Conservation (phyloP, 2,113 vertebrate species). For the Siniperca chuatsi region DNA sequence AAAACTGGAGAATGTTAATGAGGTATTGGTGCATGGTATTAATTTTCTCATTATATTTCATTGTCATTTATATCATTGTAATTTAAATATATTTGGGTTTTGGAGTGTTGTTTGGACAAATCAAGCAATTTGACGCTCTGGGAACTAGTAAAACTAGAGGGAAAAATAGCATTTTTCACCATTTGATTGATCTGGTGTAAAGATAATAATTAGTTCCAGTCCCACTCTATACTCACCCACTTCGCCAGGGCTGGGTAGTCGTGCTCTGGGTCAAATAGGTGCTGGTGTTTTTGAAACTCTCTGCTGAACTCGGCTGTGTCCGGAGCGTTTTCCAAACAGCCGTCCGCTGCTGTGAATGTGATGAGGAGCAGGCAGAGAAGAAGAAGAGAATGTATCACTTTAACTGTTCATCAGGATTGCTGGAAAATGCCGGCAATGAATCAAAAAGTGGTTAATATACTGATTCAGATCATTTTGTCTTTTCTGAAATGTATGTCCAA, state of each 20-base stretch:
- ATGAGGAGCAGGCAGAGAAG: background rate
- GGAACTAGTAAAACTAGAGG: too few species aligned
- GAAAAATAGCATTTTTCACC: background rate
- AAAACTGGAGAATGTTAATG: background rate
- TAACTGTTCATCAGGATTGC: too few species aligned
- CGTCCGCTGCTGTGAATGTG: slow-evolving; percentile 85
- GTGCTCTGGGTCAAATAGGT: slow-evolving; percentile 95
- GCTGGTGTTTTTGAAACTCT: slow-evolving; percentile 96
- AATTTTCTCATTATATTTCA: background rate
- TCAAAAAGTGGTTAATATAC: background rate
- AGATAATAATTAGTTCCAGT: background rate
- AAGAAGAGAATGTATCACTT: too few species aligned
- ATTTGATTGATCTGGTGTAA: background rate
- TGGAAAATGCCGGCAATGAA: background rate
- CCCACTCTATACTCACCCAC: slow-evolving; percentile 88
- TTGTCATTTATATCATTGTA: too few species aligned
- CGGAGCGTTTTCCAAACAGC: slow-evolving; percentile 94
- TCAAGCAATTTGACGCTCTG: background rate
- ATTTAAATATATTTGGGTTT: background rate
- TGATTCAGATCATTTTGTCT: background rate
- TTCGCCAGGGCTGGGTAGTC: slow-evolving; percentile 92
- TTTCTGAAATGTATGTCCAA: background rate
- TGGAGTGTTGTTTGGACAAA: background rate
- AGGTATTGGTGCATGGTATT: background rate
- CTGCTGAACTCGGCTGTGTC: slow-evolving; percentile 98